Evolutionary conservation across 2,888 invertebrate species (phyloP).

Genomic region (Diachrysia chrysitis): DNA sequence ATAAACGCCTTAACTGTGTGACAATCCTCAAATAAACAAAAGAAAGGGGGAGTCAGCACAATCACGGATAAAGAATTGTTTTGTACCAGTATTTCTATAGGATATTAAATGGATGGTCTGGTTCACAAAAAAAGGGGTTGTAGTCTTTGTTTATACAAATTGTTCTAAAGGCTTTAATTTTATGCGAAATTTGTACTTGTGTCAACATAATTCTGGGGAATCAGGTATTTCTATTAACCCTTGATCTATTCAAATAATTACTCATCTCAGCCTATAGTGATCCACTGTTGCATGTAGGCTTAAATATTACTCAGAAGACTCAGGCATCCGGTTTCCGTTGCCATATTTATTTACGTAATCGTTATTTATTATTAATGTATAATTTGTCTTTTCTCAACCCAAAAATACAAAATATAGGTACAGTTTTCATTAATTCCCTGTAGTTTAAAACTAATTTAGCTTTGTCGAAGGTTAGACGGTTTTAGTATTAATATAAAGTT

Average conservation of each 20-base stretch:
- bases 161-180: slow-evolving; percentile 45
- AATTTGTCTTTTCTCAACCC: too few relatives aligned
- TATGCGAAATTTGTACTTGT: slow-evolving; percentile 30
- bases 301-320: too few relatives aligned
- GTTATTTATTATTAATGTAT: too few relatives aligned
- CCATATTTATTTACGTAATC: too few relatives aligned
- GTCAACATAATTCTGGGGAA: slow-evolving; percentile 32
- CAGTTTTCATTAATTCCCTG: not conserved
- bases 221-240: slow-evolving; percentile 7
- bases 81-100: slow-evolving; percentile 60
- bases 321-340: too few relatives aligned
- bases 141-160: slow-evolving; percentile 40
- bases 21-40: slow-evolving; percentile 50
- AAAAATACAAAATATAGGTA: too few relatives aligned
- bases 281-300: too few relatives aligned
- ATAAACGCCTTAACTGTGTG: slow-evolving; percentile 7
- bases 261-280: too few relatives aligned
- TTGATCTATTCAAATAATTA: too few relatives aligned
- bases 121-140: slow-evolving; percentile 63
- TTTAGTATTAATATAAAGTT: too few relatives aligned
- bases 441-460: too few relatives aligned
- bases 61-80: slow-evolving; percentile 69
- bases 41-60: slow-evolving; percentile 29
- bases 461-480: too few relatives aligned
- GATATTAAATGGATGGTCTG: slow-evolving; percentile 67